Conservation (phyloP, 2,888 invertebrate species). For the Dolichopus griseipennis region DNA sequence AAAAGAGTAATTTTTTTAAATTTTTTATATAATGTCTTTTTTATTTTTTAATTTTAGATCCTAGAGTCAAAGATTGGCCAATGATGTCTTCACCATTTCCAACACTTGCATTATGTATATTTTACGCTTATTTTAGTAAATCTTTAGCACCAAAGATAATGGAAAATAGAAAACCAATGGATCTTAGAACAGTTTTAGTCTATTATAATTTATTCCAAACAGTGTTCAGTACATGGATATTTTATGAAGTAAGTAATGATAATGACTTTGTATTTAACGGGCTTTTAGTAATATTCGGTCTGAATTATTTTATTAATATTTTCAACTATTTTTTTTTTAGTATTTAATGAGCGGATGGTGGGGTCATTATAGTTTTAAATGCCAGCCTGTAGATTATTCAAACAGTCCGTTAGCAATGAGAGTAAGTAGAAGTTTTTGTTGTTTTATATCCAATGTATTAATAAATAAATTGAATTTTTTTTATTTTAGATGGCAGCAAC, state of each 20-base stretch:
- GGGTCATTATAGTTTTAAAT: conserved; percentile 67
- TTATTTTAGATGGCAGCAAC: conserved; percentile 72
- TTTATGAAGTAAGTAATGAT: conserved; percentile 77
- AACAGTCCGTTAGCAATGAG: conserved; percentile 61
- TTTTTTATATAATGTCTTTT: neutral
- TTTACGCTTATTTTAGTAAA: conserved; percentile 75
- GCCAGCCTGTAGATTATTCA: conserved; percentile 84
- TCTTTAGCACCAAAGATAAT: conserved; percentile 76
- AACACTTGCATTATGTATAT: conserved; percentile 70
- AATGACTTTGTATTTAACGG: no score
- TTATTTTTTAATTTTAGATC: conserved; percentile 55
- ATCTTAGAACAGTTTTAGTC: conserved; percentile 68
- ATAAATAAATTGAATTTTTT: conserved; percentile 23
- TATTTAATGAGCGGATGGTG: conserved; percentile 66
- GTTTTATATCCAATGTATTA: neutral
- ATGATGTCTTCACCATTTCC: conserved; percentile 86
- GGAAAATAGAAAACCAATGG: conserved; percentile 82
- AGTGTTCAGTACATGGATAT: conserved; percentile 81
- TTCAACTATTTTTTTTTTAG: conserved; percentile 40
- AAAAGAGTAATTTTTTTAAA: neutral
- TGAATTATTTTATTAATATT: conserved; percentile 8
- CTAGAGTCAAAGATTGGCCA: conserved; percentile 77
- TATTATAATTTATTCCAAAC: conserved; percentile 86
- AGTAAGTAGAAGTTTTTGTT: conserved; percentile 42
- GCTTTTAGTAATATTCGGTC: neutral